Evolutionary conservation across 64 coral and sea anemone genomes (phyloP).

Genomic region (Astreopora myriophthalma): DNA sequence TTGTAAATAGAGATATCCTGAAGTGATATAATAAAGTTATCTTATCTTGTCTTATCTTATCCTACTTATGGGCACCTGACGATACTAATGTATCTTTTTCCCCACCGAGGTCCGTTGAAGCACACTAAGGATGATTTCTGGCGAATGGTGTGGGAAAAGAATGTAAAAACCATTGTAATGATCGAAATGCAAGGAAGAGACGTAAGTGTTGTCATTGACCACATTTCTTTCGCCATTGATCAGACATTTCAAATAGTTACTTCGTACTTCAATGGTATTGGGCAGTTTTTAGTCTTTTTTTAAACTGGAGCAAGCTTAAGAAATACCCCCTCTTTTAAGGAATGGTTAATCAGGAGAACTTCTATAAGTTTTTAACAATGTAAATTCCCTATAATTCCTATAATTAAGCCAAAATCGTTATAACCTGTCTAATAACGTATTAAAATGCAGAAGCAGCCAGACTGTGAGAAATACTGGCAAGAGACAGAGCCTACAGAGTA

Average conservation of each 20-base stretch:
- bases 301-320: too few relatives aligned
- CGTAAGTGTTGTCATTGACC: background rate
- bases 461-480: slow-evolving; percentile 80
- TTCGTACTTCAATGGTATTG: background rate
- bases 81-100: background rate
- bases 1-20: too few relatives aligned
- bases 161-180: slow-evolving; percentile 78
- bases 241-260: too few relatives aligned
- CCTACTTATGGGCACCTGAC: too few relatives aligned
- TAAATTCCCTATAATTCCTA: too few relatives aligned
- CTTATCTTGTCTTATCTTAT: too few relatives aligned
- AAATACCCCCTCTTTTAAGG: too few relatives aligned
- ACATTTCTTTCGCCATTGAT: background rate
- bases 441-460: slow-evolving; percentile 40
- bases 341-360: too few relatives aligned
- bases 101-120: slow-evolving; percentile 63
- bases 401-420: too few relatives aligned
- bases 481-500: slow-evolving; percentile 72
- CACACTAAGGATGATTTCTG: slow-evolving; percentile 86
- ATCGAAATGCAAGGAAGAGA: slow-evolving; percentile 28
- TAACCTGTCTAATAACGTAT: background rate
- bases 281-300: too few relatives aligned
- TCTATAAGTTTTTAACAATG: too few relatives aligned
- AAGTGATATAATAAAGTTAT: too few relatives aligned
- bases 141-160: slow-evolving; percentile 90